phyloP scores from a whole-genome alignment of 2,113 vertebrate genomes.

The Zonotrichia leucophrys region DNA sequence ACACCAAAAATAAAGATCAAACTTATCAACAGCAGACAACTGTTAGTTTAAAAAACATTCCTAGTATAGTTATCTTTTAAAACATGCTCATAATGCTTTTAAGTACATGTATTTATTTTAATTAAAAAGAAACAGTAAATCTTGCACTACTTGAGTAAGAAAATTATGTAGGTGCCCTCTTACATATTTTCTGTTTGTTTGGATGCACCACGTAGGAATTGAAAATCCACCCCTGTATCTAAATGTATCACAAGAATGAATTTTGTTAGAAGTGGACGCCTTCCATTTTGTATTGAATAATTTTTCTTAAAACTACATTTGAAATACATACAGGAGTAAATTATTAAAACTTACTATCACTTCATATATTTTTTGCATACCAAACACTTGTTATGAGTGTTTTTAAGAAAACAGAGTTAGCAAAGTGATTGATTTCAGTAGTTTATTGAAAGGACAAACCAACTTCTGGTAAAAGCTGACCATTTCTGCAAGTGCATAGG shows the following conservation, averaged over 20 bases:
- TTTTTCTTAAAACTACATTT: not conserved
- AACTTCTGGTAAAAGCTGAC: conserved; percentile 23
- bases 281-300: not conserved
- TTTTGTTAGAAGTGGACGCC: not conserved
- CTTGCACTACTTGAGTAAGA: not conserved
- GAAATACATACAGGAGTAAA: not conserved
- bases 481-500: not conserved
- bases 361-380: not conserved
- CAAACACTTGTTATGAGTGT: not conserved
- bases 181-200: not conserved
- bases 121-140: not conserved
- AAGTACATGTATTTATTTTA: not conserved
- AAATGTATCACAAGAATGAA: not conserved
- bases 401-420: conserved; percentile 2
- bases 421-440: not conserved
- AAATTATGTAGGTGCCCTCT: not conserved
- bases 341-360: not conserved
- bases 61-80: not conserved
- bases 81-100: not conserved
- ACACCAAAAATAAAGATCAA: not conserved
- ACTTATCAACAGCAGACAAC: not conserved
- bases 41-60: not conserved
- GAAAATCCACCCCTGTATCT: not conserved
- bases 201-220: rapidly evolving
- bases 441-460: conserved; percentile 47